Evolutionary conservation across 2,113 vertebrate species (phyloP).

Genomic region (Pseudorhombus dupliciocellatus): DNA sequence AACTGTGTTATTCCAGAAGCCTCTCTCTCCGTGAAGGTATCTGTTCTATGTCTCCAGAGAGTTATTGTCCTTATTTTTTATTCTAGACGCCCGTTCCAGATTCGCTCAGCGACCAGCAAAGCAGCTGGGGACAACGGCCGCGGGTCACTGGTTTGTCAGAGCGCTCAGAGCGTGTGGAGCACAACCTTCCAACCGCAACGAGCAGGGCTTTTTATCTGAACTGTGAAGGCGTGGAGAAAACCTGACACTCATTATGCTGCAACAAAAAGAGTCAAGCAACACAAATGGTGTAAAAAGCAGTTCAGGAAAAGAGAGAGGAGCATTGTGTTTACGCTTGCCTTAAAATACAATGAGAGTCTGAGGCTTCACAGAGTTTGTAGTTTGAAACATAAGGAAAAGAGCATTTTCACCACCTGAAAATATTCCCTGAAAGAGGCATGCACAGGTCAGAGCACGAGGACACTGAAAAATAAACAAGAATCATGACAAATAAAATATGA

Average conservation of each 20-base stretch:
- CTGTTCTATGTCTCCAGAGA: constrained; percentile 23
- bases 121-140: constrained; percentile 48
- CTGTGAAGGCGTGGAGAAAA: constrained; percentile 50
- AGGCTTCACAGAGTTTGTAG: constrained; percentile 42
- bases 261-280: constrained; percentile 29
- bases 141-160: constrained; percentile 49
- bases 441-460: constrained; percentile 67
- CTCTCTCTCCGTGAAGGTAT: background rate
- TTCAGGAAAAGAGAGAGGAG: background rate
- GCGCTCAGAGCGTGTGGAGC: constrained; percentile 17
- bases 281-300: background rate
- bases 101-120: constrained; percentile 44
- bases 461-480: constrained; percentile 70
- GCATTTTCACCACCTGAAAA: constrained; percentile 67
- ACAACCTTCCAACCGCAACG: constrained; percentile 31
- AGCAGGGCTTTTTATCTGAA: constrained; percentile 38
- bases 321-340: constrained; percentile 21
- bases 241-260: constrained; percentile 60
- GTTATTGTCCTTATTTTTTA: background rate
- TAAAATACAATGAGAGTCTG: constrained; percentile 60
- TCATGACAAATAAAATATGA: constrained; percentile 72
- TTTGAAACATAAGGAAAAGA: constrained; percentile 37
- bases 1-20: constrained; percentile 38
- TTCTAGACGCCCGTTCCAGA: constrained; percentile 18
- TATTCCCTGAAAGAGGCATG: constrained; percentile 68